Conservation (phyloP, 1,140 invertebrate species). For the Carcinoscorpius rotundicauda region DNA sequence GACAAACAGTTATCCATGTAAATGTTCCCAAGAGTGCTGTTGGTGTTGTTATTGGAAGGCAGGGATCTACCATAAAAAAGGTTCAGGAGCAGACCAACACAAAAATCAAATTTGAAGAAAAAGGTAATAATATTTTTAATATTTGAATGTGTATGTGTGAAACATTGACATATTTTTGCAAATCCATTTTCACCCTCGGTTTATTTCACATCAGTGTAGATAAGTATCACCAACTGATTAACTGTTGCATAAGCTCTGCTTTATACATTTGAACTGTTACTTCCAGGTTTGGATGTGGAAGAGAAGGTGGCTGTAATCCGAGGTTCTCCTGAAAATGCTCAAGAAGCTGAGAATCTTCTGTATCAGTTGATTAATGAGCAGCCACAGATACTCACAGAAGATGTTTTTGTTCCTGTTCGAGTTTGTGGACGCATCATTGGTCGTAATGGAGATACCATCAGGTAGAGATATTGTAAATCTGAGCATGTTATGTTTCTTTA, state of each 20-base stretch:
- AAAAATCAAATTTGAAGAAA: conserved; percentile 46
- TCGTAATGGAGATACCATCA: conserved; percentile 50
- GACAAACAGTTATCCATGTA: conserved; percentile 20
- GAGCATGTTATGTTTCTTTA: neutral
- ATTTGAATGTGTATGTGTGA: neutral
- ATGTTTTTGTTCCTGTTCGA: conserved; percentile 48
- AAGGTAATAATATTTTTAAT: conserved; percentile 12
- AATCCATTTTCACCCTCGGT: neutral
- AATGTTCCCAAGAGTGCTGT: conserved; percentile 38
- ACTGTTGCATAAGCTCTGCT: neutral
- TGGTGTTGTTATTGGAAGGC: conserved; percentile 45
- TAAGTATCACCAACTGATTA: conserved; percentile 11
- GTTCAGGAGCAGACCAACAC: conserved; percentile 56
- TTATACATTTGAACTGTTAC: neutral
- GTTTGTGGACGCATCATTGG: conserved; percentile 54
- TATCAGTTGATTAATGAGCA: conserved; percentile 53
- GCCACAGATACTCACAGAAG: conserved; percentile 46
- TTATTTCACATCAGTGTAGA: conserved; percentile 9
- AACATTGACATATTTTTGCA: conserved; percentile 1
- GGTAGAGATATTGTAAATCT: conserved; percentile 22
- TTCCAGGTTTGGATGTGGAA: conserved; percentile 29
- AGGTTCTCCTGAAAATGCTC: conserved; percentile 46
- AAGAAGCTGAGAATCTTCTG: conserved; percentile 55
- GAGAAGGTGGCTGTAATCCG: conserved; percentile 48
- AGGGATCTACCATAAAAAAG: conserved; percentile 50